A percentile compares a stretch with the other conserved stretches of the same genome.
These are phyloP conservation scores for Leptinotarsa defecta DNA, from an alignment of 1,140 invertebrate genomes.

Conservation along the genomic window DNA sequence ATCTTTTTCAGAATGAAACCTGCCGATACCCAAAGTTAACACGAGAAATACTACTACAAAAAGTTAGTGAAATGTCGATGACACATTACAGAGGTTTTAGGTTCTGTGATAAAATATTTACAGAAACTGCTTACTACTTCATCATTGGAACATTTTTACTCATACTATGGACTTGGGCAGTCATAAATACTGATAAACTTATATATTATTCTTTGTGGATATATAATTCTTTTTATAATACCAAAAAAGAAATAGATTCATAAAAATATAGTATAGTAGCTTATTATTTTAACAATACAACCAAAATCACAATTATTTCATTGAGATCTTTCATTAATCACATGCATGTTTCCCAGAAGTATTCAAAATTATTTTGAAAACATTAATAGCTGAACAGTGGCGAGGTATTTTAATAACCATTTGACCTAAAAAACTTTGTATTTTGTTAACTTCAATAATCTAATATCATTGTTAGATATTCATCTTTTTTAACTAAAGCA, in stretches of 20 bases:
- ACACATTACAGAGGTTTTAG: background rate
- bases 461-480: no score
- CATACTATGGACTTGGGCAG: conserved; percentile 1
- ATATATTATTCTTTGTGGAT: conserved; percentile 7
- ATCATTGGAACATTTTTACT: conserved; percentile 4
- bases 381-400: background rate
- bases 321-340: background rate
- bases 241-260: background rate
- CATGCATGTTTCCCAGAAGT: background rate
- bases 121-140: background rate
- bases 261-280: no score
- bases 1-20: background rate
- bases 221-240: conserved; percentile 16
- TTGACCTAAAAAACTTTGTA: no score
- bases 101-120: background rate
- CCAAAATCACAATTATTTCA: no score
- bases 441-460: no score
- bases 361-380: background rate
- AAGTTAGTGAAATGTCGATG: background rate
- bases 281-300: no score
- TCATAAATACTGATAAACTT: background rate
- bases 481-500: no score
- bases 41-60: background rate
- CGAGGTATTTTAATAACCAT: no score
- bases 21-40: background rate